Evolutionary conservation across 1,140 invertebrate species (phyloP).

Genomic region (Drosophila insularis): DNA sequence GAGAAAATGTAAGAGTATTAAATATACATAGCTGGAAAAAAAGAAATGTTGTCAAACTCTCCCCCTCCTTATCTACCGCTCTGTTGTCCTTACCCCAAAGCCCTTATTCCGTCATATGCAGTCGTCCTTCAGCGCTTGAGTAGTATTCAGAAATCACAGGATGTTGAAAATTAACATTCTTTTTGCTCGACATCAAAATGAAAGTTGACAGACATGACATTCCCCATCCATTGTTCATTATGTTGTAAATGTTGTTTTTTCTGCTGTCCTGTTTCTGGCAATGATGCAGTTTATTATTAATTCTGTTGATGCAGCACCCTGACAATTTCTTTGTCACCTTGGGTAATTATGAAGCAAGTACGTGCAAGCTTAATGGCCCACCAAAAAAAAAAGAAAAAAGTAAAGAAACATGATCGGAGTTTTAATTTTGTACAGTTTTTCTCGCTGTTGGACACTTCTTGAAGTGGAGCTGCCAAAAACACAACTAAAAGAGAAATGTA

Average conservation of each 20-base stretch:
- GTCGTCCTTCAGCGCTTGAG: constrained; percentile 38
- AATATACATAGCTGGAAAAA: neutral
- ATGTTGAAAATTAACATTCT: constrained; percentile 44
- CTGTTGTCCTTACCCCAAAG: neutral
- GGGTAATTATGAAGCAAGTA: constrained; percentile 55
- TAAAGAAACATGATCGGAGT: constrained; percentile 28
- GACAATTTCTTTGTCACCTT: constrained; percentile 17
- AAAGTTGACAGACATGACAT: constrained; percentile 54
- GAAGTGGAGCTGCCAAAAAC: constrained; percentile 35
- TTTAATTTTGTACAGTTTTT: constrained; percentile 48
- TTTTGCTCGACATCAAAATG: constrained; percentile 34
- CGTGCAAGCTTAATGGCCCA: constrained; percentile 44
- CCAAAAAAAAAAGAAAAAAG: constrained; percentile 23
- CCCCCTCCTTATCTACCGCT: neutral
- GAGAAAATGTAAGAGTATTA: constrained; percentile 20
- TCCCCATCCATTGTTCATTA: constrained; percentile 28
- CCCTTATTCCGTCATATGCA: constrained; percentile 29
- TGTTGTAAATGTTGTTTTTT: constrained; percentile 27
- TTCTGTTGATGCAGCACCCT: constrained; percentile 33
- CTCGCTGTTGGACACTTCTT: neutral
- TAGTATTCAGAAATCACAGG: constrained; percentile 31
- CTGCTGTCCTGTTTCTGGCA: constrained; percentile 29
- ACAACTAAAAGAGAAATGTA: constrained; percentile 23
- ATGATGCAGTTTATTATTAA: constrained; percentile 64
- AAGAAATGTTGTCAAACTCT: constrained; percentile 32